Evolutionary conservation across 2,113 vertebrate genomes (phyloP).

Genomic region (Amphiprion percula): DNA sequence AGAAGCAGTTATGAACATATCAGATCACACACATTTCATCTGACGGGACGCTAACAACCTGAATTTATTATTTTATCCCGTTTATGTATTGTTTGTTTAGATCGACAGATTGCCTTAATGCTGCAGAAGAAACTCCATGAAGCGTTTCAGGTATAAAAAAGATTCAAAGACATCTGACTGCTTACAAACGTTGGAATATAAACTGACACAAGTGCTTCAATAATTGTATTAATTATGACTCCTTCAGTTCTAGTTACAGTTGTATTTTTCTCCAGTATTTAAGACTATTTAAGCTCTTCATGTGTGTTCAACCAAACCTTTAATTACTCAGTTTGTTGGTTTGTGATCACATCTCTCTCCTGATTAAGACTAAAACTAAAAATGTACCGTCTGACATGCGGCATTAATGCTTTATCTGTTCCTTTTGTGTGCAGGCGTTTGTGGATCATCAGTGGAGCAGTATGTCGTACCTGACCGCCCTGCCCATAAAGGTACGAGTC

Average conservation of each 20-base stretch:
- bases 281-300: too few relatives aligned
- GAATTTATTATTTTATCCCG: background rate
- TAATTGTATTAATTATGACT: too few relatives aligned
- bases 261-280: too few relatives aligned
- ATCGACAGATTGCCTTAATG: slow-evolving; percentile 84
- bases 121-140: slow-evolving; percentile 84
- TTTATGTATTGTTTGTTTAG: slow-evolving; percentile 61
- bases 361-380: too few relatives aligned
- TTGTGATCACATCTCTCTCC: too few relatives aligned
- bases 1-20: background rate
- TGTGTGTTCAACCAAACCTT: too few relatives aligned
- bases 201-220: too few relatives aligned
- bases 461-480: slow-evolving; percentile 74
- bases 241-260: too few relatives aligned
- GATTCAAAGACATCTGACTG: background rate
- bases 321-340: too few relatives aligned
- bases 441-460: slow-evolving; percentile 75
- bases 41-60: too few relatives aligned
- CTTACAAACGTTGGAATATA: background rate
- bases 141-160: slow-evolving; percentile 81
- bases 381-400: too few relatives aligned
- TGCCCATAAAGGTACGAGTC: slow-evolving; percentile 80
- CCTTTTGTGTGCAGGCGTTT: slow-evolving; percentile 68
- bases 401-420: background rate
- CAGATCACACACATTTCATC: too few relatives aligned